phyloP scores from a whole-genome alignment of 2,113 vertebrate genomes.

The Leucopternis melanops region DNA sequence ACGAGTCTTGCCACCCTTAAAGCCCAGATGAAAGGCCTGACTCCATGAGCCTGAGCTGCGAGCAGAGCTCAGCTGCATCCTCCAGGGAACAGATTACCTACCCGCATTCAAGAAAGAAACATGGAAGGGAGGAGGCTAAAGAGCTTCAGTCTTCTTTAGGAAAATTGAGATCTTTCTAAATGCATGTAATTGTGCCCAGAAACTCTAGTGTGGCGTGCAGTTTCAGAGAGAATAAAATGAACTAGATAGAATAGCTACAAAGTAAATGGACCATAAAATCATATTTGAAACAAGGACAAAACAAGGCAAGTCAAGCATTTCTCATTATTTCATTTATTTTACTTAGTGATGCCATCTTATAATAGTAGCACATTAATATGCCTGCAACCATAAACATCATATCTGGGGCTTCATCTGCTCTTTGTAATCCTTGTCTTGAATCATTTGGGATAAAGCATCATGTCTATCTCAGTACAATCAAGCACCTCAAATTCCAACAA shows the following conservation, averaged over 20 bases:
- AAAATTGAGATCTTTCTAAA: neutral
- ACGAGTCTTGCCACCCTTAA: neutral
- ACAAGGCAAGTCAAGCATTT: conserved; percentile 41
- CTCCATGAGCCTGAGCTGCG: neutral
- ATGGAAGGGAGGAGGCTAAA: neutral
- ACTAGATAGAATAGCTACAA: neutral
- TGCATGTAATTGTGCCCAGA: neutral
- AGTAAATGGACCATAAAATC: conserved; percentile 50
- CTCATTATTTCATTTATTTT: neutral
- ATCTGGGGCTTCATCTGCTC: neutral
- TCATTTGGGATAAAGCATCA: neutral
- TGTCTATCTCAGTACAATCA: neutral
- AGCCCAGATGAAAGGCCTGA: neutral
- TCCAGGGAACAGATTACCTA: neutral
- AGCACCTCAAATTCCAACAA: neutral
- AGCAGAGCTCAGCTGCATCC: neutral
- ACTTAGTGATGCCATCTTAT: neutral
- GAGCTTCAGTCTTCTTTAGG: neutral
- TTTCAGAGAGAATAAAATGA: neutral
- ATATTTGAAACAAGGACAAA: conserved; percentile 38
- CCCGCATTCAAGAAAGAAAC: neutral
- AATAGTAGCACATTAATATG: conserved; percentile 10
- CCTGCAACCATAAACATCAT: neutral
- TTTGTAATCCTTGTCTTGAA: neutral
- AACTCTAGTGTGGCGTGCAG: neutral